phyloP scores from a whole-genome alignment of 2,888 invertebrate species.

The Rhagonycha fulva region DNA sequence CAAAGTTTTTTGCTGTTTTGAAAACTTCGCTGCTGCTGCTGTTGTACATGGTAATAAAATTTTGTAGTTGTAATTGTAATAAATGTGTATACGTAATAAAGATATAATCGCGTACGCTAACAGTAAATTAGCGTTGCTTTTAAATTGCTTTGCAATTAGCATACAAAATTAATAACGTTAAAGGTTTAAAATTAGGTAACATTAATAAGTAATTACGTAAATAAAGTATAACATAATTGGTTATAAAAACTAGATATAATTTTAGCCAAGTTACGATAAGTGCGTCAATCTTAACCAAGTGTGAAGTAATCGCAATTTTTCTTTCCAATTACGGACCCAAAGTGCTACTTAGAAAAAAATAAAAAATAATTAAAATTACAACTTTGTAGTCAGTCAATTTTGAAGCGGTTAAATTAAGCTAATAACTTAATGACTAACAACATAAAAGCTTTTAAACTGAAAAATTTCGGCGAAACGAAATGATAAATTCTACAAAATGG shows the following conservation, averaged over 20 bases:
- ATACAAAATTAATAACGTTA: neutral
- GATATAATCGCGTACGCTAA: neutral
- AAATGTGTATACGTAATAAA: neutral
- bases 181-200: constrained; percentile 3
- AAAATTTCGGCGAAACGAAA: neutral
- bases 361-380: neutral
- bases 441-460: neutral
- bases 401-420: neutral
- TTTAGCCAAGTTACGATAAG: constrained; percentile 1
- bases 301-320: neutral
- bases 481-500: neutral
- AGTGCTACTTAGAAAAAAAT: neutral
- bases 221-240: neutral
- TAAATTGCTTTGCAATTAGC: neutral
- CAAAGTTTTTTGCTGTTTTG: neutral
- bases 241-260: constrained; percentile 1
- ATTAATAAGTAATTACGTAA: neutral
- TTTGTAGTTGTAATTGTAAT: neutral
- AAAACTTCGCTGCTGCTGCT: neutral
- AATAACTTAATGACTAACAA: neutral
- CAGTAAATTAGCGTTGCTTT: neutral
- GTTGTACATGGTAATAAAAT: neutral
- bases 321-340: neutral
- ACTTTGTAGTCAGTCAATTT: neutral
- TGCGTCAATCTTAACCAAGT: neutral